These are phyloP conservation scores for Venustoraphidia nigricollis DNA, from an alignment of 2,888 invertebrate genomes.

Conservation along the genomic window DNA sequence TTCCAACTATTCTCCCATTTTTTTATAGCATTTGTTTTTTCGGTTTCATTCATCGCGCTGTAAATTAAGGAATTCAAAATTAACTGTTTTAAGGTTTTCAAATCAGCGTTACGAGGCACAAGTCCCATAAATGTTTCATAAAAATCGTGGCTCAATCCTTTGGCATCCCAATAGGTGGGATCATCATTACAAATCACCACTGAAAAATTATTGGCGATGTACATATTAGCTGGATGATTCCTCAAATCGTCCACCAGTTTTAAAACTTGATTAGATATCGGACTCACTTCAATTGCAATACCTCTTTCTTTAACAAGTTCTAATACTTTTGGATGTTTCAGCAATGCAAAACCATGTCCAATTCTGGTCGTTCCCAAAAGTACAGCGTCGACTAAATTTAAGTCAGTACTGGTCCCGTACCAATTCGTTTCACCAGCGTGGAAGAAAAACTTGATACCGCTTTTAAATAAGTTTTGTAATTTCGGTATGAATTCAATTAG, in stretches of 20 bases:
- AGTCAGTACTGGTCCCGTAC: constrained; percentile 46
- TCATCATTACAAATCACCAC: constrained; percentile 67
- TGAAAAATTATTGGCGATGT: constrained; percentile 51
- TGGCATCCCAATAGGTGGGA: constrained; percentile 61
- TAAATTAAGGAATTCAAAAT: constrained; percentile 58
- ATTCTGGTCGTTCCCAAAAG: constrained; percentile 57
- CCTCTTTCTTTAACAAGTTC: constrained; percentile 35
- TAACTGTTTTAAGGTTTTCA: constrained; percentile 55
- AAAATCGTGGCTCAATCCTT: constrained; percentile 58
- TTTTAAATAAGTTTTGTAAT: constrained; percentile 28
- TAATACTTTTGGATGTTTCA: constrained; percentile 54
- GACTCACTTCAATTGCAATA: constrained; percentile 62
- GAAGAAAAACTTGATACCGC: constrained; percentile 50
- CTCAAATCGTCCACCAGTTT: constrained; percentile 52
- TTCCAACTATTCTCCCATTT: constrained; percentile 44
- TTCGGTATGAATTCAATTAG: constrained; percentile 42
- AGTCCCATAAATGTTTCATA: constrained; percentile 65
- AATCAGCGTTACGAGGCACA: constrained; percentile 47
- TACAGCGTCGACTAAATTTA: constrained; percentile 65
- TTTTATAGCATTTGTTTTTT: constrained; percentile 32
- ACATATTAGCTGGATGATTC: constrained; percentile 54
- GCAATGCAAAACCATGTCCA: constrained; percentile 61
- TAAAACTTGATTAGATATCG: constrained; percentile 62
- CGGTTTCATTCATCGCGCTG: constrained; percentile 37
- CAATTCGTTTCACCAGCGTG: constrained; percentile 75